Percentiles rank a stretch among this genome's conserved stretches.
Conservation (phyloP, 2,797 vertebrate genomes). For the Bovichtus variegatus region DNA sequence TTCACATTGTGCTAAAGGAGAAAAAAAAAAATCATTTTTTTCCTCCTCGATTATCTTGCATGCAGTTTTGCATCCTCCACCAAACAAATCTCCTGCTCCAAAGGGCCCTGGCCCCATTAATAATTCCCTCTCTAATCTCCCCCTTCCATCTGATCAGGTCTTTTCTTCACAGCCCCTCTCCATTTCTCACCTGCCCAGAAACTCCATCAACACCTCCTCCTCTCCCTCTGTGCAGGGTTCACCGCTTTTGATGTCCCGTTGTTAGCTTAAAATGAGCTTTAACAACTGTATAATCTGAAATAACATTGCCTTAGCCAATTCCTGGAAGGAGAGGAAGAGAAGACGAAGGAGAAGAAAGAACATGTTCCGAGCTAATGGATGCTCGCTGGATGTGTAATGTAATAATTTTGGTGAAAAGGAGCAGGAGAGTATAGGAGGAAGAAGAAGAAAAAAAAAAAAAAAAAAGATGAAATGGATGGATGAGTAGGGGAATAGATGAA, state of each 20-base stretch:
- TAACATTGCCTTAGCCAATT: constrained; percentile 80
- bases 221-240: constrained; percentile 77
- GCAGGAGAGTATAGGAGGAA: constrained; percentile 44
- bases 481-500: constrained; percentile 69
- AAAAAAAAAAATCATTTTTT: constrained; percentile 57
- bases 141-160: constrained; percentile 80
- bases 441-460: constrained; percentile 52
- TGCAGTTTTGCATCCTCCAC: constrained; percentile 76
- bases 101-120: constrained; percentile 76
- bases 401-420: constrained; percentile 83
- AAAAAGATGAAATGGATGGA: constrained; percentile 75
- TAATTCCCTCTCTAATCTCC: constrained; percentile 81
- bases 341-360: constrained; percentile 68
- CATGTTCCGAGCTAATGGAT: constrained; percentile 84
- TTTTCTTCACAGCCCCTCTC: constrained; percentile 79
- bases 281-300: constrained; percentile 87
- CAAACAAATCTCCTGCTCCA: constrained; percentile 79
- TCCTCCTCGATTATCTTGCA: constrained; percentile 58
- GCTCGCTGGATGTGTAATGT: constrained; percentile 84
- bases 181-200: constrained; percentile 83
- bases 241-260: constrained; percentile 81
- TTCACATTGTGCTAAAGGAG: constrained; percentile 64
- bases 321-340: constrained; percentile 59
- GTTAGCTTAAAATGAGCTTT: constrained; percentile 83
- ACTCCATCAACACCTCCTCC: constrained; percentile 83